Evolutionary conservation across 2,797 vertebrate genomes (phyloP), one percentile per base, ranked within the genome.

Genomic region (Margarornis squamiger): DNA sequence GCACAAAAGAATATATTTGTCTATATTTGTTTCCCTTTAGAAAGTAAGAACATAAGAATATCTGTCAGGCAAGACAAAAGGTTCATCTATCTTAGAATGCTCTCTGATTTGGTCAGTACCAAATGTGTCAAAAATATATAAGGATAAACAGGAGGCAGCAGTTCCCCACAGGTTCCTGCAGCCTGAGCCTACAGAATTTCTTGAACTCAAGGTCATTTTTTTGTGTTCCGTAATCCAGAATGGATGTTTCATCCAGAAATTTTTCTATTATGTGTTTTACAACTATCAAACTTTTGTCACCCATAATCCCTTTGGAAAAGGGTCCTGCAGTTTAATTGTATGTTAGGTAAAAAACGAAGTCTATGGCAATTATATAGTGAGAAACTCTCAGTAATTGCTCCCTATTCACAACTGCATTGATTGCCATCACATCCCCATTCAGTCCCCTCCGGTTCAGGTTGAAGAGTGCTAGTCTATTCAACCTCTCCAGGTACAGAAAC

Each of bases 381-480:
- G 66, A 94, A 86, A 65, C 38, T 45, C 14, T 88, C 41, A 46
- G 90, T 78, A 92, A 81, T 83, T 87, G 58, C 79, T 88, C 43
- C 65, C 52, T 86, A 24, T 83, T 93, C 78, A 80, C 41, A 77
- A 59, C 78, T 86, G 65, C 41, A 58, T 51, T 75, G 82, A 75
- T 72, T 65, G 79, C 57, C 81, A 49, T 84, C 82, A 71, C 27
- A 61, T 51, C 34, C 46, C 49, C 70, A 77, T 92, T 95, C 83
- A 77, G 41, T 65, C 58, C 67, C 67, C 52, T 77, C 76, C 92
- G 11, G 1, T 81, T 88, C 83, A 88, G 66, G 70, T 52, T 77
- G 70, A 91, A 80, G 79, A 92, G 55, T 46, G 49, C 8, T 63
- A 57, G 49, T 57, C 88, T 94, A 46, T 92, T 92, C 94, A 93